phyloP scores from a whole-genome alignment of 2,888 invertebrate genomes.

The Pterostichus niger region DNA sequence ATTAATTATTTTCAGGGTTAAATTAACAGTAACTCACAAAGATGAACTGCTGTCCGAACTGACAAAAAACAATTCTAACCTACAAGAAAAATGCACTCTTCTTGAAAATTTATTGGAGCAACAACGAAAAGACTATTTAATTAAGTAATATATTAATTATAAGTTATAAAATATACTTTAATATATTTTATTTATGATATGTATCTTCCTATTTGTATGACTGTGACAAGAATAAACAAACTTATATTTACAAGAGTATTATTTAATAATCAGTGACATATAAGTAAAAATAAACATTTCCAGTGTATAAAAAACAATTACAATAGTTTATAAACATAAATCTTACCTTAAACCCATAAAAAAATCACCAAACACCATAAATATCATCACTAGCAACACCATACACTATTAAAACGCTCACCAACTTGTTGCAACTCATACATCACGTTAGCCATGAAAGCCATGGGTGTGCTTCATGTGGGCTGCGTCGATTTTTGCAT shows the following conservation, averaged over 20 bases:
- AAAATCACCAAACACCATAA: too few relatives aligned
- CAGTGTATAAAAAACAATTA: too few relatives aligned
- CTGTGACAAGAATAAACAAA: constrained; percentile 8
- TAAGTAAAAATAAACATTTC: too few relatives aligned
- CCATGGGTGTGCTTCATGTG: constrained; percentile 24
- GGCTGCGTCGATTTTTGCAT: constrained; percentile 2
- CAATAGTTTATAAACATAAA: too few relatives aligned
- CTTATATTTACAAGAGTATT: constrained; percentile 3
- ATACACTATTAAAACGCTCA: too few relatives aligned
- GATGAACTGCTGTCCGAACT: constrained; percentile 87
- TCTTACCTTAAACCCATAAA: too few relatives aligned
- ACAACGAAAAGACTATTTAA: constrained; percentile 85
- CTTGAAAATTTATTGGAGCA: constrained; percentile 88
- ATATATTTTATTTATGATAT: constrained; percentile 11
- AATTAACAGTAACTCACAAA: constrained; percentile 89
- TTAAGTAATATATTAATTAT: constrained; percentile 72
- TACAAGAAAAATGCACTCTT: constrained; percentile 86
- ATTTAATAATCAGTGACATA: not conserved
- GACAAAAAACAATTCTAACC: constrained; percentile 84
- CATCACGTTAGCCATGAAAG: constrained; percentile 1
- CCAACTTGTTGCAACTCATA: not conserved
- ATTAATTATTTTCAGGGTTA: constrained; percentile 81
- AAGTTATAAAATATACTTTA: constrained; percentile 39
- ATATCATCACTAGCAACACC: too few relatives aligned
- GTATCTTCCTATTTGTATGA: not conserved